Evolutionary conservation across 2,113 vertebrate genomes (phyloP).

Genomic region (Eptesicus fuscus): DNA sequence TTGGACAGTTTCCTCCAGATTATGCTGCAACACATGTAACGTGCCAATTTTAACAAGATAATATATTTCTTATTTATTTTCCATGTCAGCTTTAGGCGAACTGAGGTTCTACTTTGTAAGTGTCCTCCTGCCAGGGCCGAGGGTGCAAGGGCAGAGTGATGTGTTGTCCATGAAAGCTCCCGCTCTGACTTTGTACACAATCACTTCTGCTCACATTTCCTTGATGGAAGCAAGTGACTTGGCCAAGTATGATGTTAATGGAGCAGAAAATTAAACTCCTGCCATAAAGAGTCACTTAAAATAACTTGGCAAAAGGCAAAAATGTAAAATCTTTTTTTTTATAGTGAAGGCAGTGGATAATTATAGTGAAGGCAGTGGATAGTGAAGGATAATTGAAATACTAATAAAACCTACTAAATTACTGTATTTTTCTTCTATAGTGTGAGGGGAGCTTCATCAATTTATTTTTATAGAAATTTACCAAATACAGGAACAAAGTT

Average conservation of each 20-base stretch:
- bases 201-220: not conserved
- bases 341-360: not conserved
- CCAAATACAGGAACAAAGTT: not conserved
- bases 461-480: not conserved
- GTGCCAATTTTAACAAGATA: not conserved
- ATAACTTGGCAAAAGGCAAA: not conserved
- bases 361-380: not conserved
- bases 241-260: not conserved
- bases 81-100: not conserved
- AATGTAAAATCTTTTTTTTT: conserved; percentile 3
- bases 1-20: not conserved
- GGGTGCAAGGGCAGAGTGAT: not conserved
- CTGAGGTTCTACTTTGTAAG: not conserved
- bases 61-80: not conserved
- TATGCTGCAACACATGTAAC: not conserved
- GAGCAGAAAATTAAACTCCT: conserved; percentile 38
- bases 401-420: conserved; percentile 1
- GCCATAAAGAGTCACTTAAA: not conserved
- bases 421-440: not conserved
- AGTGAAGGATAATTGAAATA: not conserved
- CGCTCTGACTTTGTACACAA: not conserved
- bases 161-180: not conserved
- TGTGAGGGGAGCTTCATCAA: not conserved
- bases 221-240: not conserved
- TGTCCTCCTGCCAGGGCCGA: not conserved